Conservation (phyloP, 2,113 vertebrate species). For the Seriola dumerili region DNA sequence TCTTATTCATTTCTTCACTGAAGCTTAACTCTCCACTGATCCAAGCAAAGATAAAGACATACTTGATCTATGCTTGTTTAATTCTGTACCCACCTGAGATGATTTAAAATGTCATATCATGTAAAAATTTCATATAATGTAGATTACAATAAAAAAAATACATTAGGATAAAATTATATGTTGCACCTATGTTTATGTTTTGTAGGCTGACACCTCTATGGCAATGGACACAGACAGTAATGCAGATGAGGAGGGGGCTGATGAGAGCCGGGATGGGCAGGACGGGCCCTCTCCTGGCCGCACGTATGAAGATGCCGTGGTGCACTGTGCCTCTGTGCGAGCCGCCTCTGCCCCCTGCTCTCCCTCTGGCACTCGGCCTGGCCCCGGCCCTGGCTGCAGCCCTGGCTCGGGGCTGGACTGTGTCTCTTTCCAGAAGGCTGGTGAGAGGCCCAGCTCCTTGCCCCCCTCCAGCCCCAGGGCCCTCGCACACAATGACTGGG, state of each 20-base stretch:
- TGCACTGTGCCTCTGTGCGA: conserved; percentile 67
- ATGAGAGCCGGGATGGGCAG: conserved; percentile 83
- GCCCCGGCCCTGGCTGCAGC: conserved; percentile 36
- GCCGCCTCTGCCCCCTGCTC: conserved; percentile 77
- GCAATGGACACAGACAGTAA: conserved; percentile 85
- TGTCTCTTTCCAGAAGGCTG: conserved; percentile 69
- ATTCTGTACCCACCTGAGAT: not conserved
- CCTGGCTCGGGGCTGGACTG: conserved; percentile 62
- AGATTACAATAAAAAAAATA: not conserved
- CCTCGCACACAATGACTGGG: conserved; percentile 79
- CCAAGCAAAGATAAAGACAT: not conserved
- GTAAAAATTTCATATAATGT: not conserved
- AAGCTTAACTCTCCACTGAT: not conserved
- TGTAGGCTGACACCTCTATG: conserved; percentile 80
- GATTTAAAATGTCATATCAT: not conserved
- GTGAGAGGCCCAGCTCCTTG: conserved; percentile 81
- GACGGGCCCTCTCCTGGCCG: conserved; percentile 65
- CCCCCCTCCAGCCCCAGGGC: conserved; percentile 80
- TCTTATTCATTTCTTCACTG: not conserved
- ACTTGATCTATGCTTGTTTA: not conserved
- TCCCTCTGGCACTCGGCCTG: conserved; percentile 63
- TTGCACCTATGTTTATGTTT: conserved; percentile 22
- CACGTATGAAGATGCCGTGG: conserved; percentile 28
- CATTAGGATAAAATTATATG: not conserved
- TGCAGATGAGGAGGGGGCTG: conserved; percentile 82